A percentile compares a stretch with the other conserved stretches of the same genome.
phyloP scores from a whole-genome alignment of 2,113 vertebrate species.

The Phalacrocorax carbo region DNA sequence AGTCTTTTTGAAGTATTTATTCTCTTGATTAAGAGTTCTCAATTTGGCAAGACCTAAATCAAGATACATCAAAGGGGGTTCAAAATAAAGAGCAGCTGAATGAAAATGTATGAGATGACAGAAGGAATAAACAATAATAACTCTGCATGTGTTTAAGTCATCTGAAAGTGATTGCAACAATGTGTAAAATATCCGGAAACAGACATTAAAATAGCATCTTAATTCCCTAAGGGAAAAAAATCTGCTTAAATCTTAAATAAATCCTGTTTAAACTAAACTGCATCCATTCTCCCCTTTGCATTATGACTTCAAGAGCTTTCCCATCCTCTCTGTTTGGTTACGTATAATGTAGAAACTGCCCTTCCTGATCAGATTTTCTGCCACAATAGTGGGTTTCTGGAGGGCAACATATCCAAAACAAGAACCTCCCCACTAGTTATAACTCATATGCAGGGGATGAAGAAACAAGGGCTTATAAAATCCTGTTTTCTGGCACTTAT shows the following conservation, averaged over 20 bases:
- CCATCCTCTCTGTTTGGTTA: background rate
- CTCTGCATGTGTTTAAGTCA: constrained; percentile 61
- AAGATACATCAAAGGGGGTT: constrained; percentile 67
- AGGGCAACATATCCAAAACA: background rate
- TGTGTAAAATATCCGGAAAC: constrained; percentile 60
- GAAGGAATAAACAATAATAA: constrained; percentile 67
- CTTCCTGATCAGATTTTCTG: background rate
- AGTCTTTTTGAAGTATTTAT: constrained; percentile 62
- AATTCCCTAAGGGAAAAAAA: constrained; percentile 6
- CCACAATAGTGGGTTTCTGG: background rate
- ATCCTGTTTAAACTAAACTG: constrained; percentile 36
- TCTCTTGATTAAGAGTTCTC: constrained; percentile 64
- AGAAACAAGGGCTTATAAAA: background rate
- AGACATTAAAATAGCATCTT: constrained; percentile 43
- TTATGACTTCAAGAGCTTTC: constrained; percentile 21
- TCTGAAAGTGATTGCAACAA: constrained; percentile 67
- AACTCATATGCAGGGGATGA: background rate
- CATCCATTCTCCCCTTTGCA: background rate
- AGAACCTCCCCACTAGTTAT: background rate
- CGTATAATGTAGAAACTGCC: background rate
- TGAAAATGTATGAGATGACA: constrained; percentile 64
- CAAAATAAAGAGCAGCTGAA: constrained; percentile 70
- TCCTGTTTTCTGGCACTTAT: background rate
- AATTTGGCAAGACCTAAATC: constrained; percentile 71
- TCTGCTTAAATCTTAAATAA: constrained; percentile 40